Conservation (phyloP, 2,888 invertebrate species). For the Pardosa pseudoannulata region DNA sequence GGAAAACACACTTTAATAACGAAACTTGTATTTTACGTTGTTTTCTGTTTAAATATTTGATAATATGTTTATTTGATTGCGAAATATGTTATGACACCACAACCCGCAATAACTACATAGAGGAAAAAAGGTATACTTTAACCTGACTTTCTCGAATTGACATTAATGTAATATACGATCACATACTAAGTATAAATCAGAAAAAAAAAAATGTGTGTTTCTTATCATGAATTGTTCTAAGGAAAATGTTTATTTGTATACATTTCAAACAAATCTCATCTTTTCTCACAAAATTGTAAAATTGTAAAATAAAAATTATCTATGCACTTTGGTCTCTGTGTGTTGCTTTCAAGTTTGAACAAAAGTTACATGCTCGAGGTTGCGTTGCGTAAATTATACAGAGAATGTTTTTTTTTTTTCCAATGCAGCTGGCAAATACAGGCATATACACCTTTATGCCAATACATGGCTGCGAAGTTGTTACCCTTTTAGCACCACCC, state of each 20-base stretch:
- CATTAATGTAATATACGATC: slow-evolving; percentile 19
- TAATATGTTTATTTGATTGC: too few species aligned
- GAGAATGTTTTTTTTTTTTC: too few species aligned
- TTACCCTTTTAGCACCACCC: too few species aligned
- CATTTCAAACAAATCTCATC: slow-evolving; percentile 65
- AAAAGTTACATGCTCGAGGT: too few species aligned
- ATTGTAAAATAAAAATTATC: slow-evolving; percentile 71
- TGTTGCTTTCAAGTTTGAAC: neutral
- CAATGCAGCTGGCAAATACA: too few species aligned
- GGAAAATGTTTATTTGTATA: slow-evolving; percentile 63
- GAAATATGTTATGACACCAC: too few species aligned
- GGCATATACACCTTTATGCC: too few species aligned
- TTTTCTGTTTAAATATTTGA: too few species aligned
- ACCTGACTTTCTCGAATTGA: slow-evolving; percentile 41
- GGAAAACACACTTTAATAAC: too few species aligned
- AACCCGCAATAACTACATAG: neutral
- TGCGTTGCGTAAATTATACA: too few species aligned
- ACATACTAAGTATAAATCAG: slow-evolving; percentile 19
- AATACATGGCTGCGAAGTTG: too few species aligned
- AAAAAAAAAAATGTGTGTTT: slow-evolving; percentile 36
- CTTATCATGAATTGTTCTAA: slow-evolving; percentile 31
- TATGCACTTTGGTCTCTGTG: slow-evolving; percentile 40
- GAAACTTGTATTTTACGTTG: too few species aligned
- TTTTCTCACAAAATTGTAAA: slow-evolving; percentile 72
- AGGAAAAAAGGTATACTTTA: slow-evolving; percentile 16